Base-by-base conservation (phyloP, 1,140 invertebrate species). In the Drosophila prosaltans region DNA sequence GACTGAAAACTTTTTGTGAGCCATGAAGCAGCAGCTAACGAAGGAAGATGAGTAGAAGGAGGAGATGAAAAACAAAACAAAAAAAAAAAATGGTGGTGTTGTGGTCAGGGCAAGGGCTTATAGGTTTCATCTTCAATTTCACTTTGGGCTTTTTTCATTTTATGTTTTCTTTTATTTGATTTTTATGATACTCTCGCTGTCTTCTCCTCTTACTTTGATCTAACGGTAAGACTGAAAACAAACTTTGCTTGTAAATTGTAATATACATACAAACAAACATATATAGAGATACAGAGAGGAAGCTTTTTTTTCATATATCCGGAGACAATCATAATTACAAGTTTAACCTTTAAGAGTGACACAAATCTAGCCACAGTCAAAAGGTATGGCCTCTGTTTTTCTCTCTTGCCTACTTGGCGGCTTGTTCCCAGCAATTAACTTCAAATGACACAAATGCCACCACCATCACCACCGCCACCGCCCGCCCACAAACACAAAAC, bases 371-470 rank as follows among this genome's bases (percentile, higher is more conserved):
- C 72, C 67, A 67, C 77, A 67, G 67, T 48, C 65, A 43, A 69
- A 60, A 69, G 74, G 54, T 57, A 68, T 79, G 45, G 72, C 64
- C 65, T 61, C 74, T 68, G 65, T 57, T n/a, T 65, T 26, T 51
- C 45, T 51, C 45, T 57, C 65, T 75, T 69, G 48, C 39, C 43
- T 58, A 40, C 68, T 78, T 84, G 70, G 72, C 64, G 62, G 65
- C 74, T 89, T 81, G 84, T 89, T 89, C 84, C 81, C 84, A 89
- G 85, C 84, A 89, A 89, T 89, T 90, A 89, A 89, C 85, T 85
- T 83, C 86, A 88, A 90, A 84, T 89, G 84, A 89, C 84, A 89
- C 84, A 90, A 89, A 85, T 90, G 85, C 84, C 85, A 89, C 77
- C 81, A 80, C 48, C 62, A 59, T 62, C 65, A 40, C 65, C 48